A percentile compares a stretch with the other conserved stretches of the same genome.
phyloP scores from a whole-genome alignment of 2,113 vertebrate species.

The Hydrolagus affinis region DNA sequence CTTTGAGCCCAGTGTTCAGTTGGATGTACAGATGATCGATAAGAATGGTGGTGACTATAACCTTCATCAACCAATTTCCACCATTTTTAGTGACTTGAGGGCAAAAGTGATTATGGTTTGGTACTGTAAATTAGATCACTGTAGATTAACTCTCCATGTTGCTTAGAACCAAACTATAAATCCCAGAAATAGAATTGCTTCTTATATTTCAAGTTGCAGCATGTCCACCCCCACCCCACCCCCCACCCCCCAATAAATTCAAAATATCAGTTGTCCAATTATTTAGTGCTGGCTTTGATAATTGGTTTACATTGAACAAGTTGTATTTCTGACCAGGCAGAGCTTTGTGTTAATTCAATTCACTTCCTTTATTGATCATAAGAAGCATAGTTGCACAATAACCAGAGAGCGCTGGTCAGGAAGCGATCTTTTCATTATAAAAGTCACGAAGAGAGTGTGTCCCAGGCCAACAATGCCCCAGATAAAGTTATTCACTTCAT shows the following conservation, averaged over 20 bases:
- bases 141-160: not conserved
- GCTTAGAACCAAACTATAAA: not conserved
- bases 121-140: not conserved
- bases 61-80: not conserved
- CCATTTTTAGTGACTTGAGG: not conserved
- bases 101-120: not conserved
- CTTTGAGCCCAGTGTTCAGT: not conserved
- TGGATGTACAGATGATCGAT: not conserved
- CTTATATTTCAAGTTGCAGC: conserved; percentile 3
- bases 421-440: not conserved
- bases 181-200: not conserved
- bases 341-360: not conserved
- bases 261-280: conserved; percentile 12
- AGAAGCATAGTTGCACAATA: not conserved
- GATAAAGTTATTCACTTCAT: too few relatives aligned
- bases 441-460: too few relatives aligned
- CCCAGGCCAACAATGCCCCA: too few relatives aligned
- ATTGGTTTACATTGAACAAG: not conserved
- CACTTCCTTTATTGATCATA: not conserved
- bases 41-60: not conserved
- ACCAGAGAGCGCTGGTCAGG: not conserved
- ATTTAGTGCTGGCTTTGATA: not conserved
- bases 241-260: not conserved
- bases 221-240: too few relatives aligned
- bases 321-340: not conserved